Percentiles rank a stretch among this genome's conserved stretches.
phyloP scores from a whole-genome alignment of 2,797 vertebrate species.

The Malacoraja senta region DNA sequence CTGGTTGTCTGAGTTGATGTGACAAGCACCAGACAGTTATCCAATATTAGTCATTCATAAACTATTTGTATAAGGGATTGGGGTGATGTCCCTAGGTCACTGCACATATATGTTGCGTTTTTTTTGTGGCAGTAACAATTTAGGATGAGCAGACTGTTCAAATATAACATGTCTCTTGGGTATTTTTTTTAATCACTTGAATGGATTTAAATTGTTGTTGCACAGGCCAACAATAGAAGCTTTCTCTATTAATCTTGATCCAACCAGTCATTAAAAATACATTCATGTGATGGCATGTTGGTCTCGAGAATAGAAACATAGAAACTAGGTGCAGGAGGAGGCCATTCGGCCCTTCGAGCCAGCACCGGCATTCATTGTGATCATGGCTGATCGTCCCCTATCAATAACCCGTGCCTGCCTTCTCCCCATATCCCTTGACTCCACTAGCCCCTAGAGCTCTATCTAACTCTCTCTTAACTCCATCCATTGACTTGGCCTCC shows the following conservation, averaged over 20 bases:
- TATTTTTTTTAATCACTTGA: neutral
- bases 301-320: too few relatives aligned
- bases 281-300: neutral
- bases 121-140: neutral
- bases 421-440: too few relatives aligned
- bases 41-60: conserved; percentile 21
- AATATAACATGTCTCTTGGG: conserved; percentile 3
- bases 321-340: too few relatives aligned
- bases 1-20: neutral
- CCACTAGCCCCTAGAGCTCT: too few relatives aligned
- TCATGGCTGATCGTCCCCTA: too few relatives aligned
- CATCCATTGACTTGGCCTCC: too few relatives aligned
- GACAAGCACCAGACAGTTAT: neutral
- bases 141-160: conserved; percentile 15
- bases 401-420: too few relatives aligned
- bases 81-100: neutral
- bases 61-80: neutral
- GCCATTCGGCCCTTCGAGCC: too few relatives aligned
- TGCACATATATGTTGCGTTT: neutral
- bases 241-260: neutral
- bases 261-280: neutral
- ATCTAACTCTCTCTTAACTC: too few relatives aligned
- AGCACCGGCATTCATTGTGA: too few relatives aligned
- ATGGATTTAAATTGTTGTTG: neutral
- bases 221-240: neutral